Evolutionary conservation across 2,797 vertebrate genomes (phyloP), one percentile per base, ranked within the genome.

Genomic region (Oreonectes daqikongensis): DNA sequence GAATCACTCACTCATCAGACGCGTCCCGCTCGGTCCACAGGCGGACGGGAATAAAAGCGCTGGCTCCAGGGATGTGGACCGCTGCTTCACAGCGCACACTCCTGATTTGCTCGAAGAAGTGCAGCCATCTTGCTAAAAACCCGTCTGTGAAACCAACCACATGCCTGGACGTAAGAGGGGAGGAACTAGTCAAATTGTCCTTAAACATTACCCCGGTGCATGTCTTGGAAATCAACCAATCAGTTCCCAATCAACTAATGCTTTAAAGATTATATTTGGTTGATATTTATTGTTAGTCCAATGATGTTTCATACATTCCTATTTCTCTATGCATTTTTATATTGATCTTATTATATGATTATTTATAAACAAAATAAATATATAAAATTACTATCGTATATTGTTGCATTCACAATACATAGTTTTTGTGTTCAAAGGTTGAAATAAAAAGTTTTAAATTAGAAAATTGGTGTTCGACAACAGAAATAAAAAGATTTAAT

Each of bases 61-160:
- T n/a, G 59, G 15, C 82, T 88, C 88, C 85, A 82, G 85, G 86
- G 86, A 86, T 87, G 85, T 85, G 83, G 86, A 84, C 89, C 87
- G 87, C 84, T 87, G 91, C 46, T 40, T 55, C 22, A 71, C 24
- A 64, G 63, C 22, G 30, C 44, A 5, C 42, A 52, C 69, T 66
- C 52, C 64, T 74, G 74, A 83, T 81, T 83, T 73, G 71, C 28
- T 70, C n/a, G 53, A 88, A 88, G 75, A 85, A 80, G 83, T 85
- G 91, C 90, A 90, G 90, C 91, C 92, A 91, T 91, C 89, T 92
- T 91, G 89, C 85, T 84, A 84, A 87, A n/a, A 83, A 82, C 77
- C 12, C 50, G 35, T 26, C 67, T 26, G 12, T 22, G 9, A 68
- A 76, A 35, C 82, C 82, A 83, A 82, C 75, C 81, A 80, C 42